phyloP scores from a whole-genome alignment of 1,140 invertebrate species.

The Nasonia longicornis region DNA sequence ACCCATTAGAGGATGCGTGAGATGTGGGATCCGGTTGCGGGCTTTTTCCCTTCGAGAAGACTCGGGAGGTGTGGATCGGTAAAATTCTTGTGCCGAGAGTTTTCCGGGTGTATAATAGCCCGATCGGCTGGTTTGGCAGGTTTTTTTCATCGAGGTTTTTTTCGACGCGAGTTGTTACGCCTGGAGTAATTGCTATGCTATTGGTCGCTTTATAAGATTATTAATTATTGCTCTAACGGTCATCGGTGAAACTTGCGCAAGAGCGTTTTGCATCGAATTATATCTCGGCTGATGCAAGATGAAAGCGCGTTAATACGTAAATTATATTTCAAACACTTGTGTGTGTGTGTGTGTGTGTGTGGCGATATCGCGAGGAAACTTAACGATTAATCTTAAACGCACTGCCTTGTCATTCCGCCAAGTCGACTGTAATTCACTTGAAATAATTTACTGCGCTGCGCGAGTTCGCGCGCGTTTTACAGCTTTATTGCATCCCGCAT shows the following conservation, averaged over 20 bases:
- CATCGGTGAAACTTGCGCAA: no score
- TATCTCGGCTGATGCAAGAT: neutral
- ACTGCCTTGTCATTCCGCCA: no score
- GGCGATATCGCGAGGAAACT: no score
- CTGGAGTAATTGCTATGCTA: no score
- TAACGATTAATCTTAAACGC: no score
- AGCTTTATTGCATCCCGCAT: no score
- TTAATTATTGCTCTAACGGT: neutral
- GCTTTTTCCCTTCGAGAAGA: neutral
- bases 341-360: no score
- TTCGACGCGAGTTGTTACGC: neutral
- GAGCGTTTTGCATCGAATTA: neutral
- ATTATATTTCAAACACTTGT: no score
- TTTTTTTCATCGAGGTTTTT: neutral
- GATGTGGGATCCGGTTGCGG: conserved; percentile 22
- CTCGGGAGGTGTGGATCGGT: neutral
- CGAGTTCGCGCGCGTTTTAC: no score
- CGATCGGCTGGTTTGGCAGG: neutral
- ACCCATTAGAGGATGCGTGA: conserved; percentile 21
- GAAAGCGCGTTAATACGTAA: no score
- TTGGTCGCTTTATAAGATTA: neutral
- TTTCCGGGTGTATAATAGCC: neutral
- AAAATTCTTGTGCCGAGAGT: neutral
- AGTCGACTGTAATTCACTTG: neutral
- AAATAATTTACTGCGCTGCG: neutral